A percentile compares a stretch with the other conserved stretches of the same genome.
phyloP scores from a whole-genome alignment of 2,797 vertebrate species.

The Hafferia zeledoni region DNA sequence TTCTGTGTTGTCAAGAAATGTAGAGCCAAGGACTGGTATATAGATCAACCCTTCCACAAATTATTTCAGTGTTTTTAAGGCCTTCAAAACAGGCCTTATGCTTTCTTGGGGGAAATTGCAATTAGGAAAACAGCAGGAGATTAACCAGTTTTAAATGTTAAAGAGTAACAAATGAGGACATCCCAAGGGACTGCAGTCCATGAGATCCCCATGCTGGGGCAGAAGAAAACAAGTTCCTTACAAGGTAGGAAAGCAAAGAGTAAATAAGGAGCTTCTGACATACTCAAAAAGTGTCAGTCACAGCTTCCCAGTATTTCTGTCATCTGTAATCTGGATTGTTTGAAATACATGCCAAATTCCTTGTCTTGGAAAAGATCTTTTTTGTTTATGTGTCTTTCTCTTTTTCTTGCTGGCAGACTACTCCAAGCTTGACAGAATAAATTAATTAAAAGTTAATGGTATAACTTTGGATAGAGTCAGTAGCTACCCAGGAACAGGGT shows the following conservation, averaged over 20 bases:
- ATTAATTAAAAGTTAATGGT: constrained; percentile 11
- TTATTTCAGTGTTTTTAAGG: background rate
- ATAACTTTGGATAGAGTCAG: background rate
- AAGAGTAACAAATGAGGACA: background rate
- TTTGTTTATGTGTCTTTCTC: background rate
- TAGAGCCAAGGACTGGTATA: background rate
- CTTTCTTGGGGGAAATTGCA: background rate
- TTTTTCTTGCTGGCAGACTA: background rate
- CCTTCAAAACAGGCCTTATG: background rate
- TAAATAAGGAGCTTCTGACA: background rate
- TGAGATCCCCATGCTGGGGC: background rate
- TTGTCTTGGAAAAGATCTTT: background rate
- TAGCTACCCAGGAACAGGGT: background rate
- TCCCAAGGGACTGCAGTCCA: background rate
- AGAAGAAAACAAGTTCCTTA: background rate
- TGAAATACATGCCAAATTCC: background rate
- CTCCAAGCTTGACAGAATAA: background rate
- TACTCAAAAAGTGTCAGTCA: background rate
- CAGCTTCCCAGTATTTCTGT: background rate
- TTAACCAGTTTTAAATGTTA: background rate
- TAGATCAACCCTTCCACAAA: background rate
- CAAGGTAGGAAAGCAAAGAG: background rate
- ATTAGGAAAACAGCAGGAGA: background rate
- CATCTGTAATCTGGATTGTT: background rate
- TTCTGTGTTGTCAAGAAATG: background rate